Conservation (phyloP, 2,113 vertebrate species). For the Leucoraja erinaceus region DNA sequence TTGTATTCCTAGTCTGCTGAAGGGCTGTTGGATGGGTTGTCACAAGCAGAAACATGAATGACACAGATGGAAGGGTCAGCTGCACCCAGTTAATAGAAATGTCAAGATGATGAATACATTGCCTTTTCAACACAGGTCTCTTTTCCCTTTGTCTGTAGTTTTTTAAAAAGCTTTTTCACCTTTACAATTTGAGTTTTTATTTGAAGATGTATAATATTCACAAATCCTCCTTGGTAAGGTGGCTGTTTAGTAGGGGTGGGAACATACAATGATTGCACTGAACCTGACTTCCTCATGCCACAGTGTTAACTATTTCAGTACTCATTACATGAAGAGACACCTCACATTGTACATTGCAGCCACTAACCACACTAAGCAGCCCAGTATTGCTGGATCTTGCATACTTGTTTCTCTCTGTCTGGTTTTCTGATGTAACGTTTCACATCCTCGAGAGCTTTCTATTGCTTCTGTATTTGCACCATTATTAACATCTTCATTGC, state of each 20-base stretch:
- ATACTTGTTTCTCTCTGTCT: background rate
- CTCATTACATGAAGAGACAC: background rate
- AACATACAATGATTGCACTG: background rate
- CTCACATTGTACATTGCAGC: background rate
- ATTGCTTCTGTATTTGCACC: background rate
- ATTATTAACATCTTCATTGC: background rate
- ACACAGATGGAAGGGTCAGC: background rate
- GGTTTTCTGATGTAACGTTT: background rate
- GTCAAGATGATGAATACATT: constrained; percentile 40
- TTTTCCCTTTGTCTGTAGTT: constrained; percentile 21
- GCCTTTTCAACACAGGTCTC: constrained; percentile 37
- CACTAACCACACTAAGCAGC: background rate
- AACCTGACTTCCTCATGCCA: background rate
- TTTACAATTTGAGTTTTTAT: constrained; percentile 21
- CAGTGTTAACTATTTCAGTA: background rate
- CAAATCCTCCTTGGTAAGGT: background rate
- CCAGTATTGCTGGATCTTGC: background rate
- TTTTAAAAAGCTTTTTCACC: background rate
- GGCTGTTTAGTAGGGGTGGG: background rate
- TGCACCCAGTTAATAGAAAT: constrained; percentile 37
- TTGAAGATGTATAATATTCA: constrained; percentile 12
- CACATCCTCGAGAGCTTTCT: background rate
- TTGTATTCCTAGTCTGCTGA: background rate
- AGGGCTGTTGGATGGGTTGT: background rate
- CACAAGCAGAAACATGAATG: background rate